These are phyloP conservation scores for Sylvia borin DNA, from an alignment of 2,797 vertebrate genomes.

Conservation along the genomic window DNA sequence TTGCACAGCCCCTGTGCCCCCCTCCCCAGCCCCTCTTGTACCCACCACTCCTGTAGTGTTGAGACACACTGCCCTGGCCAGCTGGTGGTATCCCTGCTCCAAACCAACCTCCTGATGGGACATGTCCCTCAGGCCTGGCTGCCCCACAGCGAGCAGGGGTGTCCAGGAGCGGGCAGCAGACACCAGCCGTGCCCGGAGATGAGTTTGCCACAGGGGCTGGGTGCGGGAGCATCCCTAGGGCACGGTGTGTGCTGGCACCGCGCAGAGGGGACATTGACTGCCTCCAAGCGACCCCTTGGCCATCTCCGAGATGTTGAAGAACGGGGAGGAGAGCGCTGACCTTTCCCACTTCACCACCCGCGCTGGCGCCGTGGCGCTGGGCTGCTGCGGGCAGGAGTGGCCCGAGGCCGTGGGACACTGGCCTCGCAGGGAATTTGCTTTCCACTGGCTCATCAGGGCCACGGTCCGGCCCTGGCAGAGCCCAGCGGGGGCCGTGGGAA, in stretches of 20 bases:
- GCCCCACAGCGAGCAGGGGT: rapidly evolving
- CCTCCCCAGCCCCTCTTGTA: not conserved
- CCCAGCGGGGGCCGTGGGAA: conserved; percentile 33
- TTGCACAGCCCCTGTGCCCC: not conserved
- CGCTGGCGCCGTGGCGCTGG: not conserved
- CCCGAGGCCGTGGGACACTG: not conserved
- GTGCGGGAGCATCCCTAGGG: not conserved
- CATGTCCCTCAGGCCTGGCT: rapidly evolving
- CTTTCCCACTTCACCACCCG: not conserved
- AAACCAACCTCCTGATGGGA: not conserved
- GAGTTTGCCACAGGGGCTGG: not conserved
- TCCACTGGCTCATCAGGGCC: not conserved
- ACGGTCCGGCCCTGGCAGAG: not conserved
- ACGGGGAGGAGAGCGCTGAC: not conserved
- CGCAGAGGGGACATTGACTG: rapidly evolving
- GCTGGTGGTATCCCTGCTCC: not conserved
- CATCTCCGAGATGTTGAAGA: not conserved
- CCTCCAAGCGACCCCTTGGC: not conserved
- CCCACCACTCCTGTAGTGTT: not conserved
- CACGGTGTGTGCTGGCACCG: rapidly evolving
- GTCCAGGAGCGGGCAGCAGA: rapidly evolving
- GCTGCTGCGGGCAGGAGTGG: not conserved
- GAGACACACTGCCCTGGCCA: not conserved
- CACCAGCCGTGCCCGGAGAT: rapidly evolving
- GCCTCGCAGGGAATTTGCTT: not conserved